These are phyloP conservation scores for Etheostoma nigrum DNA, from an alignment of 2,797 vertebrate species.

Conservation along the genomic window DNA sequence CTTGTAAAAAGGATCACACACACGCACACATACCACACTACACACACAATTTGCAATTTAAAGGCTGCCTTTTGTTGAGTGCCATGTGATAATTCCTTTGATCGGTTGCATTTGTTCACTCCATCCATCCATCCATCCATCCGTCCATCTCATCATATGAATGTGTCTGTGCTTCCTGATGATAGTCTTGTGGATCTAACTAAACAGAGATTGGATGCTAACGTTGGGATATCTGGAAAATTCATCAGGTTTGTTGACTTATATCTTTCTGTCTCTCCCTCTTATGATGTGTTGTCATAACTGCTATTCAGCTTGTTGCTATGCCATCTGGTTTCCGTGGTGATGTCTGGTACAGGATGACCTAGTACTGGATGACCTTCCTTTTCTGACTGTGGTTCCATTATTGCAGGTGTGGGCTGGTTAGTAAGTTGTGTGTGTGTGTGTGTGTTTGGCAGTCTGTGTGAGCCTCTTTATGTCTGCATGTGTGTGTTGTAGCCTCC, in stretches of 20 bases:
- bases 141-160: conserved; percentile 8
- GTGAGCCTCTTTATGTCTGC: not conserved
- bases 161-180: conserved; percentile 4
- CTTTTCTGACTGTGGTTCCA: conserved; percentile 18
- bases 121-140: conserved; percentile 22
- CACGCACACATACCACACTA: conserved; percentile 17
- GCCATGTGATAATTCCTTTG: conserved; percentile 71
- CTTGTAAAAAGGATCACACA: conserved; percentile 48
- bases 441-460: not conserved
- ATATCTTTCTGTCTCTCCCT: conserved; percentile 2
- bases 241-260: conserved; percentile 60
- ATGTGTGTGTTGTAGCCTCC: not conserved
- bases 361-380: conserved; percentile 39
- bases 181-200: not conserved
- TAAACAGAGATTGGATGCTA: not conserved
- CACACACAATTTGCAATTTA: conserved; percentile 74
- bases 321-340: conserved; percentile 63
- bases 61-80: conserved; percentile 58
- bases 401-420: conserved; percentile 12
- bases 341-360: conserved; percentile 38
- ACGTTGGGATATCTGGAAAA: conserved; percentile 11
- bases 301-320: conserved; percentile 52
- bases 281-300: conserved; percentile 36
- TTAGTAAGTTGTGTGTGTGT: not conserved
- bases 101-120: conserved; percentile 45